These are phyloP conservation scores for Gymnorhina tibicen DNA, from an alignment of 2,113 vertebrate genomes.

Conservation along the genomic window DNA sequence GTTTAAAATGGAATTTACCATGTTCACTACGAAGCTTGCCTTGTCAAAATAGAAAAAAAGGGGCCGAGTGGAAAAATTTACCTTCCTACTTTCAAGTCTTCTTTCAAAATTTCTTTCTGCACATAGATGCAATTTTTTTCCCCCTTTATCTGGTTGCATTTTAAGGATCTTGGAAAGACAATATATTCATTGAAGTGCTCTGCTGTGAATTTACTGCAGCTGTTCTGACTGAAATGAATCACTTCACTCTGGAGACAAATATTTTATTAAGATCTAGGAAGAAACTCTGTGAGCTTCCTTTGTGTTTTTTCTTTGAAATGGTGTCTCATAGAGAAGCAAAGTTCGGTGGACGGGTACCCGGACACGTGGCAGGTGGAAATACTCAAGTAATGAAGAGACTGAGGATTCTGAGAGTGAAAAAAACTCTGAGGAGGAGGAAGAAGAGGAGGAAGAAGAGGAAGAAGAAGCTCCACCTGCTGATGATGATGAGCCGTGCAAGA, in stretches of 20 bases:
- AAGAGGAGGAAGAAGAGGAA: slow-evolving; percentile 79
- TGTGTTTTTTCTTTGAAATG: slow-evolving; percentile 16
- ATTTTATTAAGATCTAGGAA: neutral
- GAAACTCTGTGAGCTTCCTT: neutral
- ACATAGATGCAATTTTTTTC: neutral
- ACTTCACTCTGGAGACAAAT: neutral
- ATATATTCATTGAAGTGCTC: neutral
- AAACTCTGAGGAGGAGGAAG: slow-evolving; percentile 76
- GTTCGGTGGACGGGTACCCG: slow-evolving; percentile 86
- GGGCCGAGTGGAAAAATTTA: neutral
- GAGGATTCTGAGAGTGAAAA: slow-evolving; percentile 82
- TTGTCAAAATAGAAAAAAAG: neutral
- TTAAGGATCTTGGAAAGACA: neutral
- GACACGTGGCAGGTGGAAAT: slow-evolving; percentile 82
- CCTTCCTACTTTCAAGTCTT: neutral
- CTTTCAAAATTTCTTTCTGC: neutral
- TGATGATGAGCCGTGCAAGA: slow-evolving; percentile 91
- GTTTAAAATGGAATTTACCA: neutral
- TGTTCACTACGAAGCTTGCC: neutral
- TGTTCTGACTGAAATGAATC: neutral
- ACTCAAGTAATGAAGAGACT: slow-evolving; percentile 82
- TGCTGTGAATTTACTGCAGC: neutral
- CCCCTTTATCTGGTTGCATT: neutral
- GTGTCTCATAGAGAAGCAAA: slow-evolving; percentile 73
- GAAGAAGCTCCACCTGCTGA: slow-evolving; percentile 83